Percentiles rank a stretch among this genome's conserved stretches.
These are phyloP conservation scores for Motacilla tschutschensis DNA, from an alignment of 2,113 vertebrate species.

Conservation along the genomic window DNA sequence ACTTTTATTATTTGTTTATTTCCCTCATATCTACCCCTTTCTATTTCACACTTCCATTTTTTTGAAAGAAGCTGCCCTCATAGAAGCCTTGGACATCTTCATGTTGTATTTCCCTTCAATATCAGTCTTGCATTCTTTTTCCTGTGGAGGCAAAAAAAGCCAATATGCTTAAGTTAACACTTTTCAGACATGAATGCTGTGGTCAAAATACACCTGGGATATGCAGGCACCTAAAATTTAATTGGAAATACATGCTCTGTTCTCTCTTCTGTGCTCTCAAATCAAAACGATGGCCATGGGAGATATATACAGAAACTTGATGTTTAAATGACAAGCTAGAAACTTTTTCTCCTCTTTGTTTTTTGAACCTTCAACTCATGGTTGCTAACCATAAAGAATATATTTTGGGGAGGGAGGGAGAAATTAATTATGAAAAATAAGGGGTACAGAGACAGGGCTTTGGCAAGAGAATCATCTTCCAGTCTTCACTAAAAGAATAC, in stretches of 20 bases:
- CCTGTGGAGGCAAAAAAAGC: conserved; percentile 44
- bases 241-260: conserved; percentile 30
- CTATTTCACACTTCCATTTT: conserved; percentile 12
- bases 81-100: conserved; percentile 7
- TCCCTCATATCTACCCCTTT: conserved; percentile 3
- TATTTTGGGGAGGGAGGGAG: neutral
- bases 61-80: conserved; percentile 18
- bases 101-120: conserved; percentile 15
- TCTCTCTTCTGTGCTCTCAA: conserved; percentile 1
- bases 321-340: neutral
- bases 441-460: neutral
- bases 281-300: neutral
- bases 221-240: conserved; percentile 4
- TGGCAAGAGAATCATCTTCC: neutral
- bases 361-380: neutral
- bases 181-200: conserved; percentile 47
- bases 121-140: conserved; percentile 10
- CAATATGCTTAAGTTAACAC: conserved; percentile 10
- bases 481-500: neutral
- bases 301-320: neutral
- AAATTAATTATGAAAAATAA: neutral
- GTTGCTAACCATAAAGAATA: neutral
- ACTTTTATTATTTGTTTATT: neutral
- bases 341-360: neutral
- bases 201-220: conserved; percentile 44